phyloP scores from a whole-genome alignment of 2,888 invertebrate genomes.

The Folsomia candida region DNA sequence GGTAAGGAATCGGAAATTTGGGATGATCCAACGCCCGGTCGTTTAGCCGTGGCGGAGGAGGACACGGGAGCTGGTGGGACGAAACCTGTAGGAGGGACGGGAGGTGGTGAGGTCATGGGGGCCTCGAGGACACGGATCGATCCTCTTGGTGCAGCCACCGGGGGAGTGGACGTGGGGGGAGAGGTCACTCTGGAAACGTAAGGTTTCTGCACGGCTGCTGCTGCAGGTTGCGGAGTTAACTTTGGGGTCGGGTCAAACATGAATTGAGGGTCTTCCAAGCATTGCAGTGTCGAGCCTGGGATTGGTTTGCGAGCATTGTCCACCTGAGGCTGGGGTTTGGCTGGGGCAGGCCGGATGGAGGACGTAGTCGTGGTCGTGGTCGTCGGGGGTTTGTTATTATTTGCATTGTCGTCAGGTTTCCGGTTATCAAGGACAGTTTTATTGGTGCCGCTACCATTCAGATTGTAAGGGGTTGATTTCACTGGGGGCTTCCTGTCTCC shows the following conservation, averaged over 20 bases:
- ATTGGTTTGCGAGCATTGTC: constrained; percentile 51
- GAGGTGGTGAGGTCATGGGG: constrained; percentile 25
- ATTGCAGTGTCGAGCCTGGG: constrained; percentile 58
- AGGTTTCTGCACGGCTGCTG: not conserved
- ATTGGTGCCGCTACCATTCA: not conserved
- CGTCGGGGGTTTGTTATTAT: not conserved
- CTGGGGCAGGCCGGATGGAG: constrained; percentile 14
- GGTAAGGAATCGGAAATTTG: constrained; percentile 46
- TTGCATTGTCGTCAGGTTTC: constrained; percentile 1
- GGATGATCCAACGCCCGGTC: constrained; percentile 41
- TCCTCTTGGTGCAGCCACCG: constrained; percentile 23
- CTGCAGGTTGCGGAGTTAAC: constrained; percentile 27
- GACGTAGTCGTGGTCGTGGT: constrained; percentile 7
- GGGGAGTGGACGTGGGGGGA: constrained; percentile 5
- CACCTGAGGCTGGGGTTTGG: constrained; percentile 13
- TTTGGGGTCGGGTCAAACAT: constrained; percentile 57
- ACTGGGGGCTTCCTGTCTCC: not conserved
- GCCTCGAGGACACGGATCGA: constrained; percentile 59
- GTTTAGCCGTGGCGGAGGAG: constrained; percentile 45
- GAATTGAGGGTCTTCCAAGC: constrained; percentile 61
- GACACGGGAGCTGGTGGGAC: constrained; percentile 46
- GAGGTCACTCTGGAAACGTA: not conserved
- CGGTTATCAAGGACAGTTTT: not conserved
- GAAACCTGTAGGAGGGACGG: constrained; percentile 31
- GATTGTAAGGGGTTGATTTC: not conserved